Evolutionary conservation across 2,888 invertebrate species (phyloP).

Genomic region (Apodemia hepburni): DNA sequence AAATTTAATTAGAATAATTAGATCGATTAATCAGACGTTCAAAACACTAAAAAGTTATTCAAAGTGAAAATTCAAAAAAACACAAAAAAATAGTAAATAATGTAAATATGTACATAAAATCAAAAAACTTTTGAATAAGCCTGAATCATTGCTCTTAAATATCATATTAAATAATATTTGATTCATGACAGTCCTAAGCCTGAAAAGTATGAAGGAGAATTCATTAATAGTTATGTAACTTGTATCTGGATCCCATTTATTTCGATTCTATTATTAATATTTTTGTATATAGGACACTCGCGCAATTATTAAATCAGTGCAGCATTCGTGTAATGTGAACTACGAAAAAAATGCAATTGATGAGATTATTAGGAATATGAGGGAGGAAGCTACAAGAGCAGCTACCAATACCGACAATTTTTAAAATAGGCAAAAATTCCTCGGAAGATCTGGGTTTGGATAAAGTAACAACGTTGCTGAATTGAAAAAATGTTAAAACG

Average conservation of each 20-base stretch:
- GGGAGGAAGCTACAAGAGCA: background rate
- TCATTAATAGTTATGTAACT: background rate
- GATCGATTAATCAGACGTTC: too few species aligned
- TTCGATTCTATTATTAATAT: background rate
- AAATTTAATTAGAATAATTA: too few species aligned
- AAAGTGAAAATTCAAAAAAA: too few species aligned
- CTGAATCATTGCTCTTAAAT: background rate
- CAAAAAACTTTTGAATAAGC: background rate
- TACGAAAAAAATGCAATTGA: background rate
- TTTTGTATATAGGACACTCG: background rate
- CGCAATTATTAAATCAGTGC: background rate
- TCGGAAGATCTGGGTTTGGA: background rate
- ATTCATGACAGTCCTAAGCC: background rate
- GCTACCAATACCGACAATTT: background rate
- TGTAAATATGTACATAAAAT: too few species aligned
- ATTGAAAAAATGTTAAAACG: background rate
- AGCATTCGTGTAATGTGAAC: background rate
- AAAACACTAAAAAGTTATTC: too few species aligned
- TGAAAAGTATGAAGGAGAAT: background rate
- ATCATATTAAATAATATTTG: background rate
- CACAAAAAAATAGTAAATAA: too few species aligned
- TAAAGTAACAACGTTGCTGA: background rate
- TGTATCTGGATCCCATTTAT: background rate
- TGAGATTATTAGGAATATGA: background rate
- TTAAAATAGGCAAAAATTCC: background rate